Evolutionary conservation across 53 echinoderm and acorn worm species (phyloP), one percentile per base, ranked within the genome.

Genomic region (Mesocentrotus franciscanus): DNA sequence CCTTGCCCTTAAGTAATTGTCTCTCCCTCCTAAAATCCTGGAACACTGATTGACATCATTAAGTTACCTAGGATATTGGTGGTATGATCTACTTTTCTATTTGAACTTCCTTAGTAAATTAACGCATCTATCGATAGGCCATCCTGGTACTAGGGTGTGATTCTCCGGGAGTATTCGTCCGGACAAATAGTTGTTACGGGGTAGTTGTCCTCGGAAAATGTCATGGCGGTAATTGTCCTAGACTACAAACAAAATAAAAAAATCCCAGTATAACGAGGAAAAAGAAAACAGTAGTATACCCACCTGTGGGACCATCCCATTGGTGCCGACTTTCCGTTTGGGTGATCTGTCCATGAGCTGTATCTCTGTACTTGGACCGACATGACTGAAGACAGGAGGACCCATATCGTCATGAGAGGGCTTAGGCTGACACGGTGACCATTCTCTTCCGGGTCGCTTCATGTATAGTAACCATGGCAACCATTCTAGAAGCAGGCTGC

Each of bases 391-490:
- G 35, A 85, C 89, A 8, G 90, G 95, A 32, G 95, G 91, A 39
- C 96, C 97, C 27, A 93, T 89, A 13, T 94, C 95, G 74, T 93
- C 90, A 20, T 61, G 30, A 9, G 71, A 35, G 10, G 93, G 60
- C 72, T 94, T 94, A 20, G 72, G 72, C 71, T 85, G 85, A 61
- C 62, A 94, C 9, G 95, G 95, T 8, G 95, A 94, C 95, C 95
- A 96, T 64, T 94, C 94, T 35, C 95, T 95, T 39, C 97, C 98
- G 30, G 97, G 97, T 18, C 98, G 97, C 62, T 95, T 97, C 99
- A 99, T 98, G 92, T 96, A 97, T 70, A 99, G 97, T 59, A 98
- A 35, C 97, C 97, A 97, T 74, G 99, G 98, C 26, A 99, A 93
- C 96, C 98, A 99, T 66, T 98, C 99, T 9, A 99, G 93, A 56